These are phyloP conservation scores for Hyposoter didymator DNA, from an alignment of 2,888 invertebrate genomes.

Conservation along the genomic window DNA sequence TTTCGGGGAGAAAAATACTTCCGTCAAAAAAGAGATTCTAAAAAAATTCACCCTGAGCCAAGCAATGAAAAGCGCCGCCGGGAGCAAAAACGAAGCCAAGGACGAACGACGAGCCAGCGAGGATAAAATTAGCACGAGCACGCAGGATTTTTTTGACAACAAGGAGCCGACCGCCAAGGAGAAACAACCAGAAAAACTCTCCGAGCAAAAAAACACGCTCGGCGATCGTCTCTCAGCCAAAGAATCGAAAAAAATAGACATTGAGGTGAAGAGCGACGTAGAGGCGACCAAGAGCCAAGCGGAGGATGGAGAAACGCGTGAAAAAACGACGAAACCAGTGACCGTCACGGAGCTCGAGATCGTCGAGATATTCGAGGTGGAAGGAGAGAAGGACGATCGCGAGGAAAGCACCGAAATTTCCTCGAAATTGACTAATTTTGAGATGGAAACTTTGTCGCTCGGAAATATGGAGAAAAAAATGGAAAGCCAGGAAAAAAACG, in stretches of 20 bases:
- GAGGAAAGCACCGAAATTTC: constrained; percentile 38
- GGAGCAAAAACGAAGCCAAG: constrained; percentile 70
- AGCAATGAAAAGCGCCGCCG: constrained; percentile 77
- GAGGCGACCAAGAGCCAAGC: constrained; percentile 36
- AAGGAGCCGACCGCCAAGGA: constrained; percentile 52
- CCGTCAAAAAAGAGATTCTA: constrained; percentile 82
- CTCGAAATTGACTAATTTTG: constrained; percentile 57
- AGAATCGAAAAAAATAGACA: constrained; percentile 39
- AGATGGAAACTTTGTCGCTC: constrained; percentile 21
- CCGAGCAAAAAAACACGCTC: constrained; percentile 1
- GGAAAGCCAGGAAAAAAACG: constrained; percentile 53
- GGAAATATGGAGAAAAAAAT: constrained; percentile 7
- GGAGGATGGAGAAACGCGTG: background rate
- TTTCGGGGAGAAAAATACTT: constrained; percentile 81
- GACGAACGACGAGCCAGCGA: constrained; percentile 64
- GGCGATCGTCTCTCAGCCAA: constrained; percentile 13
- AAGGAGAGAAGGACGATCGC: constrained; percentile 73
- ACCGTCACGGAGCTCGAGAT: constrained; percentile 77
- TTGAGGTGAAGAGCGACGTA: constrained; percentile 46
- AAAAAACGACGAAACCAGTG: constrained; percentile 48
- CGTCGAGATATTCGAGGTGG: constrained; percentile 80
- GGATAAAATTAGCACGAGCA: constrained; percentile 60
- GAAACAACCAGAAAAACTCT: constrained; percentile 12
- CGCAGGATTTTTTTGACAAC: constrained; percentile 53
- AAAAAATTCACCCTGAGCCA: constrained; percentile 83